Evolutionary conservation across 2,797 vertebrate species (phyloP), one percentile per base, ranked within the genome.

Genomic region (Protonibea diacanthus): DNA sequence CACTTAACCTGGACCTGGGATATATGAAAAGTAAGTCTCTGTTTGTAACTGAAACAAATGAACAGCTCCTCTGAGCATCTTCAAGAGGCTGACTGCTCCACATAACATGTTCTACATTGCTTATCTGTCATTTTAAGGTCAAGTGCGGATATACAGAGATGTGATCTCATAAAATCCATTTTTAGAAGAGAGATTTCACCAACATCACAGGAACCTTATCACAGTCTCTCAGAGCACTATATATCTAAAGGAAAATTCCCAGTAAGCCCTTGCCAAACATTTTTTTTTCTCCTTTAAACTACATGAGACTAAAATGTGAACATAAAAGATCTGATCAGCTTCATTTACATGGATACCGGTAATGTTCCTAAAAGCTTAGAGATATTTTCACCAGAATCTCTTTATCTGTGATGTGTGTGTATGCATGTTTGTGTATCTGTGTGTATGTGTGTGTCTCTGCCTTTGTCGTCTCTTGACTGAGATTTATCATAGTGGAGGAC

Each of bases 401-500:
- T 58, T 63, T 52, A 61, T 74, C 40, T 56, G 3, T 38, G 9
- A 38, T 27, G 45, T 52, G 20, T 38, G 14, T 58, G 4, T 52
- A 14, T 61, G n/a, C 53, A 2, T n/a, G 33, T 15, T 3, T 69
- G 20, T 56, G 65, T 77, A 42, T 76, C 45, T 61, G 23, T 44
- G 17, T 76, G 25, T 74, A 21, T 55, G 25, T 58, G 58, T 55
- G 44, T 63, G 42, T 66, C 11, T 51, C n/a, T 65, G 65, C 55
- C 64, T 74, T 67, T 74, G 61, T 52, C 64, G 57, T 64, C 1
- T 75, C 74, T 73, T 63, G 53, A 74, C 73, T 57, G 48, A 27
- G 55, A 72, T 55, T 72, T 53, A 78, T 85, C 55, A 55, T 61
- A 20, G 48, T 57, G 29, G 64, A 70, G 62, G 71, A 83, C 61